Percentiles rank a stretch among this genome's conserved stretches.
Evolutionary conservation across 1,140 invertebrate species (phyloP).

Genomic region (Tenebrio molitor): DNA sequence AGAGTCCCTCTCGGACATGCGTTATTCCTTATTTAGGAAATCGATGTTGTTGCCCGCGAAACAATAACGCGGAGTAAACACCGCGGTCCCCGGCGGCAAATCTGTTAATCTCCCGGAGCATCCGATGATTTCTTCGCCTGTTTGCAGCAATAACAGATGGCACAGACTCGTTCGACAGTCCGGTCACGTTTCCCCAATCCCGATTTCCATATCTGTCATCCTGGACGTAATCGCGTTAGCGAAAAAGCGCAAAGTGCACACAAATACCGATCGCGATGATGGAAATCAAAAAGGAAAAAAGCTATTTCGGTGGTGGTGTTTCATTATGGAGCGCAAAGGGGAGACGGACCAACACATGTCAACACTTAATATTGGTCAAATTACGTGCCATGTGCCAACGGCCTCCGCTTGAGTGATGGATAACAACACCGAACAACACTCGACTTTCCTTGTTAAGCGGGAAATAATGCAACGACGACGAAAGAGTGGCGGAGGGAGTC

Average conservation of each 20-base stretch:
- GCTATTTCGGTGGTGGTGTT: conserved; percentile 30
- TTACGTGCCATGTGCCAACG: conserved; percentile 38
- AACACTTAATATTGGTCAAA: conserved; percentile 46
- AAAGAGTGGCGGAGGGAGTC: neutral
- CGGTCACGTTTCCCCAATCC: neutral
- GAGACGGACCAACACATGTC: conserved; percentile 32
- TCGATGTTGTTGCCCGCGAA: no score
- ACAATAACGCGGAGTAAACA: no score
- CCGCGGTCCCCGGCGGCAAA: no score
- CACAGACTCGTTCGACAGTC: neutral
- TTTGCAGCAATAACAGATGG: no score
- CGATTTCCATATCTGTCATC: neutral
- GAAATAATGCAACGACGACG: conserved; percentile 7
- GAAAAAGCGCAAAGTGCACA: neutral
- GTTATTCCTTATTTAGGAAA: no score
- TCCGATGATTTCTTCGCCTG: no score
- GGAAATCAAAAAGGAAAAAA: conserved; percentile 1
- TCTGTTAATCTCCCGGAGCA: no score
- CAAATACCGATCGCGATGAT: neutral
- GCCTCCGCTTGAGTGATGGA: conserved; percentile 25
- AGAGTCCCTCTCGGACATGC: no score
- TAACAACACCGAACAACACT: conserved; percentile 28
- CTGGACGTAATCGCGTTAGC: neutral
- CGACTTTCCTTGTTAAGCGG: conserved; percentile 11
- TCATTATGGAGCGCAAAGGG: conserved; percentile 16